A percentile compares a stretch with the other conserved stretches of the same genome.
phyloP scores from a whole-genome alignment of 2,797 vertebrate genomes.

The Aotus griseimembra region DNA sequence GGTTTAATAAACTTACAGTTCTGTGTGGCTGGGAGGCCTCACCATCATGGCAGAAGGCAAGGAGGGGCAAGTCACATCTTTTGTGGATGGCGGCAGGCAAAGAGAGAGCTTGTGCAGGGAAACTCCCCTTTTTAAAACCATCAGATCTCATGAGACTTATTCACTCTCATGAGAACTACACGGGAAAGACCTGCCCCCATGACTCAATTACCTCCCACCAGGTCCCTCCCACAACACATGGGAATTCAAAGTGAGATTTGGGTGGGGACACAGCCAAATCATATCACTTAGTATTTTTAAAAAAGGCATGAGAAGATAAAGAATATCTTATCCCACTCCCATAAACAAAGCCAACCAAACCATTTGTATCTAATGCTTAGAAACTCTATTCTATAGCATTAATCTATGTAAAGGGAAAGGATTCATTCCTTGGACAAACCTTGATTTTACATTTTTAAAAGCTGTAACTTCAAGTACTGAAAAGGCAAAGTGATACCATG shows the following conservation, averaged over 20 bases:
- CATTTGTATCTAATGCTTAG: not conserved
- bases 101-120: not conserved
- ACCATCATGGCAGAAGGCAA: not conserved
- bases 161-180: not conserved
- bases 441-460: constrained; percentile 29
- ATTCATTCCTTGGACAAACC: not conserved
- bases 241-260: not conserved
- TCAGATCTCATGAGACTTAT: not conserved
- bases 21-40: not conserved
- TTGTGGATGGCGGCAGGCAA: not conserved
- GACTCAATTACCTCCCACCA: not conserved
- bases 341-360: constrained; percentile 1
- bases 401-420: not conserved
- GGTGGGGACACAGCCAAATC: not conserved
- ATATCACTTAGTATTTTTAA: not conserved
- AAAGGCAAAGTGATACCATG: not conserved
- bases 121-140: not conserved
- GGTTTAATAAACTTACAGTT: not conserved
- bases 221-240: not conserved
- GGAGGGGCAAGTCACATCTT: not conserved
- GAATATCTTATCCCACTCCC: not conserved
- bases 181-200: not conserved
- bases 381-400: not conserved
- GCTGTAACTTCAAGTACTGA: not conserved
- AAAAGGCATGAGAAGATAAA: constrained; percentile 10